Conservation (phyloP, 2,888 invertebrate genomes). For the Conistra vaccinii region DNA sequence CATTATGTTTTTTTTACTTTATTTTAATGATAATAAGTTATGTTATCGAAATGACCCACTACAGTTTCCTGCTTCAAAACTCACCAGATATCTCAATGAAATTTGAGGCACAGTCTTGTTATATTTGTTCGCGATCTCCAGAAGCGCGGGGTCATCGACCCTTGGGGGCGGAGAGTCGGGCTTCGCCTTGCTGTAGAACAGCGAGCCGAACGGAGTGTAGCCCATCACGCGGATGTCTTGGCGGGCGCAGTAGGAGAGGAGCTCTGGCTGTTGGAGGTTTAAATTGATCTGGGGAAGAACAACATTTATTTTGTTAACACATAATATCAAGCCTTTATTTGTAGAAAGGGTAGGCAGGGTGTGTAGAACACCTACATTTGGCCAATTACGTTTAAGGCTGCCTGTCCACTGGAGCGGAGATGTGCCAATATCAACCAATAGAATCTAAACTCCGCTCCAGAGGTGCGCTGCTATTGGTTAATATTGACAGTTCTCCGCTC, state of each 20-base stretch:
- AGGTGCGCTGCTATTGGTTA: too few relatives aligned
- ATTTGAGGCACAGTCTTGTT: slow-evolving; percentile 92
- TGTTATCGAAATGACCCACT: background rate
- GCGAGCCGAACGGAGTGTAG: slow-evolving; percentile 93
- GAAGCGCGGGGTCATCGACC: slow-evolving; percentile 88
- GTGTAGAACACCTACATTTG: too few relatives aligned
- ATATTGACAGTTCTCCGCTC: too few relatives aligned
- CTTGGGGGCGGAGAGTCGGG: slow-evolving; percentile 88
- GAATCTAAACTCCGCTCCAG: too few relatives aligned
- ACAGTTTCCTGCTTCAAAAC: slow-evolving; percentile 36
- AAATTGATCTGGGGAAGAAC: slow-evolving; percentile 87
- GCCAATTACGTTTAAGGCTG: too few relatives aligned
- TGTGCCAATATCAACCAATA: too few relatives aligned
- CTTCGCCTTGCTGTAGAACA: slow-evolving; percentile 85
- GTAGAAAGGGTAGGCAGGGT: too few relatives aligned
- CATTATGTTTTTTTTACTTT: too few relatives aligned
- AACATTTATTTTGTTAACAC: background rate
- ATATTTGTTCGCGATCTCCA: slow-evolving; percentile 90
- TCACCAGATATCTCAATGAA: slow-evolving; percentile 92
- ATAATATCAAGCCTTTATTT: background rate
- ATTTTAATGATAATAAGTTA: background rate
- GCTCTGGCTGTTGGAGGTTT: slow-evolving; percentile 93
- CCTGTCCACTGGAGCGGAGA: too few relatives aligned
- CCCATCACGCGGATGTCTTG: slow-evolving; percentile 92
- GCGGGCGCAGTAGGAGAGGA: slow-evolving; percentile 92